A percentile compares a stretch with the other conserved stretches of the same genome.
phyloP scores from a whole-genome alignment of 2,113 vertebrate species.

The Micromys minutus region DNA sequence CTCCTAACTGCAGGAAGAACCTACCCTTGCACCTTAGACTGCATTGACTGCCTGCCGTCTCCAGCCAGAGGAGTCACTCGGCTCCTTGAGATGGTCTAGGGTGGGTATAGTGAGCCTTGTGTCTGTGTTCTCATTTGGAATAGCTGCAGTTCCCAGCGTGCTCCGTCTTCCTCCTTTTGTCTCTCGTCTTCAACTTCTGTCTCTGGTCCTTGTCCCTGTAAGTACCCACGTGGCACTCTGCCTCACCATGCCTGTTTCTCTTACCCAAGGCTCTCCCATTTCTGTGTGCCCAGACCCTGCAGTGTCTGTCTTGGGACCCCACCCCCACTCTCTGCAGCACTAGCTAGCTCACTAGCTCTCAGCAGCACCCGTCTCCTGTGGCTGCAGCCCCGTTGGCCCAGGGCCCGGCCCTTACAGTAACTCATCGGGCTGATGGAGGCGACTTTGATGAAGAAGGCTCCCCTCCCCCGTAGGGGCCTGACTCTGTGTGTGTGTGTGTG shows the following conservation, averaged over 20 bases:
- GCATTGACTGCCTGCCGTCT: neutral
- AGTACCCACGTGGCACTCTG: neutral
- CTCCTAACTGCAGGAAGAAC: neutral
- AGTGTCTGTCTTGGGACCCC: slow-evolving; percentile 64
- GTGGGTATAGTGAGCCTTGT: neutral
- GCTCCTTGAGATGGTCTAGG: neutral
- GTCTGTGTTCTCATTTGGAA: neutral
- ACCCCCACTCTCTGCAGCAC: slow-evolving; percentile 72
- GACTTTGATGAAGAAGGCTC: slow-evolving; percentile 80
- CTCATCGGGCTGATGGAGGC: slow-evolving; percentile 82
- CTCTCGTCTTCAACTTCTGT: neutral
- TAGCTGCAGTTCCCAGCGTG: neutral
- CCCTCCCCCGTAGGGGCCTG: slow-evolving; percentile 66
- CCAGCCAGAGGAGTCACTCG: neutral
- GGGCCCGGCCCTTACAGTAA: slow-evolving; percentile 83
- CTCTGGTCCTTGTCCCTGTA: neutral
- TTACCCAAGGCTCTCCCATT: slow-evolving; percentile 3
- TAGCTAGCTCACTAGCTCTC: slow-evolving; percentile 44
- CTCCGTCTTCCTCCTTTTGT: neutral
- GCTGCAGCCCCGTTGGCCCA: slow-evolving; percentile 81
- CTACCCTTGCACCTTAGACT: neutral
- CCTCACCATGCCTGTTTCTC: neutral
- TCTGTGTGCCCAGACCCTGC: slow-evolving; percentile 58
- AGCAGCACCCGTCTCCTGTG: slow-evolving; percentile 75
- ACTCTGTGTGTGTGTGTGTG: neutral